Base-by-base conservation (phyloP, 2,797 vertebrate species). In the Xenops minutus region DNA sequence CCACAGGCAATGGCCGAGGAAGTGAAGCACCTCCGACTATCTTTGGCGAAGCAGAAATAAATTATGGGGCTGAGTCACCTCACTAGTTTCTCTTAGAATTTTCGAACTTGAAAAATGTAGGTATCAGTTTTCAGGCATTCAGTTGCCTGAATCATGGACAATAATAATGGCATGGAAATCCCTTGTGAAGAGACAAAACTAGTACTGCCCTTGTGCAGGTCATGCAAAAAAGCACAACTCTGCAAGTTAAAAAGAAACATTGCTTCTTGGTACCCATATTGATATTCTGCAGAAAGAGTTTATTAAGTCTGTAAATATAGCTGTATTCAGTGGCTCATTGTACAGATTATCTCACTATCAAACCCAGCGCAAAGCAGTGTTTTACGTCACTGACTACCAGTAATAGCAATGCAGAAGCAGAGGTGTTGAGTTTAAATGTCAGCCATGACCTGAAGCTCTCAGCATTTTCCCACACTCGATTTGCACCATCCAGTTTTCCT, bases 341-440 rank as follows among this genome's bases (percentile, higher is more conserved):
- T 67, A 37, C 39, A 92, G 48, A 62, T 94, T 77, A 91, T 92
- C 78, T 89, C 11, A 5, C 21, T 56, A 82, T 73, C 84, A 96
- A 83, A 54, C 14, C 23, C 84, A 48, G n/a, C 68, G 75, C 5
- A 5, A 85, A 95, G 71, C 86, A 82, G 48, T 43, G 75, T 36
- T 95, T 91, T 82, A 80, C 54, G 23, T 97, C 95, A 95, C 75
- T 90, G 80, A 30, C 59, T 67, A 82, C 92, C 86, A 94, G 56
- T 71, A 87, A 94, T 81, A 95, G 95, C 71, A 89, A 29, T 2
- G 7, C 81, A 85, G 95, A 68, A 93, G 78, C 71, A 93, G 96
- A 94, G 93, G 94, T 97, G 95, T 93, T 95, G 94, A 97, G 93
- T 96, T 95, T 90, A 95, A 93, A 97, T 95, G 95, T 96, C 95